phyloP scores from a whole-genome alignment of 2,888 invertebrate species.

The Apodemia duryi region DNA sequence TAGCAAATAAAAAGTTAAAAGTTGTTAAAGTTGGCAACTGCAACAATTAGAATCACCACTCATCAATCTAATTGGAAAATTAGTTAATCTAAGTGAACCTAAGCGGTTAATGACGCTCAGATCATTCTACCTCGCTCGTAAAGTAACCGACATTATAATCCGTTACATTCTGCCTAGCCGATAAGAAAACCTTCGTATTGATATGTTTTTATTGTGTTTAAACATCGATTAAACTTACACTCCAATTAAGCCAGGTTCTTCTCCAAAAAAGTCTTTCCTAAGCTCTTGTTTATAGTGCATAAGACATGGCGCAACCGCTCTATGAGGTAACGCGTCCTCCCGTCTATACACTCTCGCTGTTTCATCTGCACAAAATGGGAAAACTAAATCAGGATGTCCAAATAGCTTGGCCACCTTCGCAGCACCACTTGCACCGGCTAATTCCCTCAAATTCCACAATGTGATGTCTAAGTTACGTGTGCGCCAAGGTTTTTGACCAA shows the following conservation, averaged over 20 bases:
- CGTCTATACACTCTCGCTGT: constrained; percentile 84
- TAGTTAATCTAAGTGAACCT: too few relatives aligned
- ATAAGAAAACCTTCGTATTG: too few relatives aligned
- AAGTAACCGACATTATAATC: too few relatives aligned
- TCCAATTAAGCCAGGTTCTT: constrained; percentile 85
- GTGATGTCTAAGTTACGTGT: constrained; percentile 77
- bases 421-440: constrained; percentile 73
- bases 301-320: constrained; percentile 86
- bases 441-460: constrained; percentile 67
- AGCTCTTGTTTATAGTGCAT: constrained; percentile 85
- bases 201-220: neutral
- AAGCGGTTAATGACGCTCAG: too few relatives aligned
- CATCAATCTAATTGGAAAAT: too few relatives aligned
- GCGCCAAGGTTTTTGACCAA: constrained; percentile 64
- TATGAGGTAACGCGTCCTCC: constrained; percentile 84
- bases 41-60: too few relatives aligned
- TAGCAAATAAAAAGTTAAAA: too few relatives aligned
- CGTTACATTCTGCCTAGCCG: too few relatives aligned
- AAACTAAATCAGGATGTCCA: constrained; percentile 87
- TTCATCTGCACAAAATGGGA: constrained; percentile 86
- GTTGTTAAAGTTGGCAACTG: too few relatives aligned
- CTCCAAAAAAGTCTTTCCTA: constrained; percentile 84
- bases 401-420: constrained; percentile 83
- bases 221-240: constrained; percentile 77
- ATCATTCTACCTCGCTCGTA: too few relatives aligned